Base-by-base conservation (phyloP, 2,797 vertebrate species). In the Acrossocheilus wenchowensis region DNA sequence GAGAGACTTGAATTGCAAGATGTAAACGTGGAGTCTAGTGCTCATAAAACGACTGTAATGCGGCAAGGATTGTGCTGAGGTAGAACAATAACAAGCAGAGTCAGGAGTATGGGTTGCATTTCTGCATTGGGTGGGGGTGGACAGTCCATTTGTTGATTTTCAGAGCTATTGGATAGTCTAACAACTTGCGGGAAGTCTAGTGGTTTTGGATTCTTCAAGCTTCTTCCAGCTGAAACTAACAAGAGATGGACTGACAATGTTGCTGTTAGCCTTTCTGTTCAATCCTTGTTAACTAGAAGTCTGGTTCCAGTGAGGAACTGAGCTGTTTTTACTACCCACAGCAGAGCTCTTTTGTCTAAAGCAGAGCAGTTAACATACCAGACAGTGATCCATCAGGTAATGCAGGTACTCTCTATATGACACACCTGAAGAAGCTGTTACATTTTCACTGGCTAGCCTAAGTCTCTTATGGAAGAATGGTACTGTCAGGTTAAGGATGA, bases 321-420 rank as follows among this genome's bases (percentile, higher is more conserved):
- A 81, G 79, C 11, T 81, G 15, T 36, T 69, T 68, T 69, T 3
- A 17, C 30, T n/a, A 34, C 26, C 78, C 41, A 66, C 15, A 26
- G 14, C 6, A 26, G 19, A 54, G 30, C 0, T 60, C 23, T 54
- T 54, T 52, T 19, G 2, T 74, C 7, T 74, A 19, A 50, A 74
- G 48, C 10, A 57, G 10, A 64, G 39, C 9, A 45, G 14, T 30
- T 80, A 21, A 81, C 60, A 80, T 66, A 21, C 57, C 73, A 78
- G 60, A 83, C 19, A 69, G 74, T 78, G 73, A 50, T 78, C 83
- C 45, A 41, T 17, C 62, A 84, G 74, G 83, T 84, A 66, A 21
- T 39, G 34, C 60, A 23, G 82, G 30, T 75, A 83, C 26, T 74
- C 26, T 74, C 43, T 48, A 11, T 36, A 8, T 6, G 54, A 83